phyloP scores from a whole-genome alignment of 92 coral and sea anemone genomes.

The Anthopleura xanthogrammica region DNA sequence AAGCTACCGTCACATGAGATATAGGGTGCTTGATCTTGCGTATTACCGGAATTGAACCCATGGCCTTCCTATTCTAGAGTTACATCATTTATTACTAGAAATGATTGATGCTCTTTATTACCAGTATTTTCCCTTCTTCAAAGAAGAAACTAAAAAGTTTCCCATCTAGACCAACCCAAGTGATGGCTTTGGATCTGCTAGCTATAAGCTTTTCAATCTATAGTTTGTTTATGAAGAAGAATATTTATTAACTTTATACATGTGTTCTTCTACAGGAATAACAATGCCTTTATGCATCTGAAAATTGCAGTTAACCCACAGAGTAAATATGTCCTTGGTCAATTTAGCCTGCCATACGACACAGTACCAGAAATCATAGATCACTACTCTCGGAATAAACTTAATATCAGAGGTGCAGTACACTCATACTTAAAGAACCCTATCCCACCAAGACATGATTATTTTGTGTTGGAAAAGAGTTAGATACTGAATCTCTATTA shows the following conservation, averaged over 20 bases:
- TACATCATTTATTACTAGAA: too few relatives aligned
- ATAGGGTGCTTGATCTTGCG: too few relatives aligned
- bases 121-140: too few relatives aligned
- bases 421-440: slow-evolving; percentile 86
- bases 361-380: slow-evolving; percentile 84
- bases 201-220: too few relatives aligned
- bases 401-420: slow-evolving; percentile 93
- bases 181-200: too few relatives aligned
- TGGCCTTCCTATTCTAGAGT: too few relatives aligned
- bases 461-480: slow-evolving; percentile 74
- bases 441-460: slow-evolving; percentile 64
- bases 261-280: slow-evolving; percentile 60
- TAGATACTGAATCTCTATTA: background rate
- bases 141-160: too few relatives aligned
- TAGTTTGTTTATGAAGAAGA: background rate
- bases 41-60: too few relatives aligned
- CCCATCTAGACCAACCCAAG: too few relatives aligned
- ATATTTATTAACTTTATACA: background rate
- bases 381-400: slow-evolving; percentile 84
- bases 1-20: too few relatives aligned
- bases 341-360: slow-evolving; percentile 95
- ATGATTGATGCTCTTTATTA: too few relatives aligned
- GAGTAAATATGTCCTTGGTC: slow-evolving; percentile 88
- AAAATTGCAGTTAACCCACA: slow-evolving; percentile 69
- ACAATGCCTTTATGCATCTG: slow-evolving; percentile 86